Base-by-base conservation (phyloP, 2,797 vertebrate genomes). In the Morus bassanus region DNA sequence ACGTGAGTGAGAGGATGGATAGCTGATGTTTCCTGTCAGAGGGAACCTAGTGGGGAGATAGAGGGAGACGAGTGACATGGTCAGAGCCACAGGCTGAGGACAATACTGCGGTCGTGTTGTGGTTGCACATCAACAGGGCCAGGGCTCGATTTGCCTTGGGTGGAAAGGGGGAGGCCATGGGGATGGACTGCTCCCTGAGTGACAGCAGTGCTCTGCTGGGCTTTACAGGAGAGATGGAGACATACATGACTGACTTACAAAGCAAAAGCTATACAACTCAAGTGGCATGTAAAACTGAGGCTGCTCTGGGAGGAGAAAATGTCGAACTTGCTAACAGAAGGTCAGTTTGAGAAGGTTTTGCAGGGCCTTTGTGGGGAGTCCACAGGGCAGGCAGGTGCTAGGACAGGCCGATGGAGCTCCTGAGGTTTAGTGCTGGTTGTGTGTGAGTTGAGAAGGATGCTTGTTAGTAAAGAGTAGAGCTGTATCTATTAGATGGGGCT, bases 81-180 rank as follows among this genome's bases (percentile, higher is more conserved):
- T 37, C 37, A 31, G 31, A 65, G 64, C 1, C 7, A 24, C 43
- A 43, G 84, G 17, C 61, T 69, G 76, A 74, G 59, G 16, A 51
- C 54, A 75, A 24, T 10, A 0, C 50, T 33, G 33, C 0, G 4
- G 30, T 33, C 27, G 4, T 60, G 30, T 0, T 60, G 50, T 57
- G 30, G 48, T 25, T 77, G n/a, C 16, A 46, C 33, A n/a, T 51
- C 33, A 46, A 0, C 0, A 1, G 50, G 21, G 17, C 16, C 35
- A 63, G 78, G 54, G 64, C 24, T 35, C 1, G 0, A 9, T 51
- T 73, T 69, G 70, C 27, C 11, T 0, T 1, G 37, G 19, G 5
- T 63, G 64, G 37, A 54, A 59, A 50, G 17, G 22, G 13, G 18
- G 5, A 51, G 11, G 73, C n/a, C 0, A 1, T 30, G 68, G 43